Evolutionary conservation across 92 coral and sea anemone genomes (phyloP), one percentile per base, ranked within the genome.

Genomic region (Isaurus tuberculatus): DNA sequence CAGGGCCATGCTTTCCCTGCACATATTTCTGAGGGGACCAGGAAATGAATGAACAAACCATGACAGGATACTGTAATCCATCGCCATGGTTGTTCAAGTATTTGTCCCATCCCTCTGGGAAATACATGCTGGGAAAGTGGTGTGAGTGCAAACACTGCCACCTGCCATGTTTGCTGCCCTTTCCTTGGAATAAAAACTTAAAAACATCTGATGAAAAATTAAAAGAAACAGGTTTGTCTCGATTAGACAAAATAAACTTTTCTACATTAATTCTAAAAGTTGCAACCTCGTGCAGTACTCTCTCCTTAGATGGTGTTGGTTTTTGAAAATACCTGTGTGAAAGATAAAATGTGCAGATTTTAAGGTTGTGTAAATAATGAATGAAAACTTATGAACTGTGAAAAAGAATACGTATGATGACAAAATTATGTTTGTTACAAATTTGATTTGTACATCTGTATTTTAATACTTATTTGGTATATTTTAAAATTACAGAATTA

Each of bases 11-110:
- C 25, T 81, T 81, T 66, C 65, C 65, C 29, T 23, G 75, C n/a
- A 69, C 78, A 31, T 65, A 81, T 69, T 81, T 81, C 11, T 17
- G 44, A 29, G 86, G 86, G 19, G 84, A 79, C 84, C 84, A 79
- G 73, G 37, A 61, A 36, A 79, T 22, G 84, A 79, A 79, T 23
- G 84, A 60, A 4, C 58, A 53, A 44, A 61, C 84, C 70, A 61
- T 61, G 84, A 42, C 73, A 19, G 84, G 84, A 49, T 79, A 79
- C 55, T 44, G 71, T 27, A 79, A 1, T 19, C 84, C 84, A 22
- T 79, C 71, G 9, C 84, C 84, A 79, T 79, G 73, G 34, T 20
- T 69, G 36, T 79, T 25, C 48, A 79, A 36, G 31, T 36, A 61
- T 11, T 66, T 79, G 44, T 66, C 84, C 84, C 73, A 79, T 22